Base-by-base conservation (phyloP, 2,888 invertebrate genomes). In the Nysson spinosus region DNA sequence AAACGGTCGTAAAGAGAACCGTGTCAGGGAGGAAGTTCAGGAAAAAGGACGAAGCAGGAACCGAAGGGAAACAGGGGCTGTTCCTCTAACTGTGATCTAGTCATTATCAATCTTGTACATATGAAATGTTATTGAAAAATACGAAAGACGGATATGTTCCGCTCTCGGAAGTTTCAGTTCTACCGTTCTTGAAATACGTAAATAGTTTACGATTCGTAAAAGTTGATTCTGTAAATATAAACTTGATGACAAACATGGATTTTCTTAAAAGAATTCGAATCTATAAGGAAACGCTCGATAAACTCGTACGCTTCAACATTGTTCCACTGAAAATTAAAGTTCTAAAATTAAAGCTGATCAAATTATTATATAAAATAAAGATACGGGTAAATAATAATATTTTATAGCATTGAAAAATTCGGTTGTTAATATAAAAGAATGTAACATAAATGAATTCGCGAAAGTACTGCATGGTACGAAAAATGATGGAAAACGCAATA, bases 71-170 rank as follows among this genome's bases (percentile, higher is more conserved):
- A 52, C 66, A 68, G 74, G 75, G 78, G 81, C 80, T 82, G 77
- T 82, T 78, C 72, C 71, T 77, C 68, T 55, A 72, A 78, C 80
- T 84, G 82, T 84, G 83, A 85, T 85, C 85, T 85, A 85, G 85
- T 85, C 85, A 85, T 81, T n/a, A 79, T 71, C 51, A 72, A 50
- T 78, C 54, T 67, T 55, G 68, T 75, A 73, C 68, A 57, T 28
- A 40, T 63, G 39, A 58, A 56, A 65, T 56, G n/a, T n/a, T n/a
- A n/a, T 52, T 54, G 46, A 11, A 39, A 61, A 56, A 37, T 50
- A 43, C 1, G 4, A 19, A 50, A 14, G 44, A 17, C 26, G 20
- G 28, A 16, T 32, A 19, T 26, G 11, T 34, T 51, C 16, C 42
- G 49, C 40, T 32, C 34, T n/a, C n/a, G n/a, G n/a, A n/a, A n/a